A percentile compares a stretch with the other conserved stretches of the same genome.
Evolutionary conservation across 2,113 vertebrate genomes (phyloP).

Genomic region (Carollia perspicillata): DNA sequence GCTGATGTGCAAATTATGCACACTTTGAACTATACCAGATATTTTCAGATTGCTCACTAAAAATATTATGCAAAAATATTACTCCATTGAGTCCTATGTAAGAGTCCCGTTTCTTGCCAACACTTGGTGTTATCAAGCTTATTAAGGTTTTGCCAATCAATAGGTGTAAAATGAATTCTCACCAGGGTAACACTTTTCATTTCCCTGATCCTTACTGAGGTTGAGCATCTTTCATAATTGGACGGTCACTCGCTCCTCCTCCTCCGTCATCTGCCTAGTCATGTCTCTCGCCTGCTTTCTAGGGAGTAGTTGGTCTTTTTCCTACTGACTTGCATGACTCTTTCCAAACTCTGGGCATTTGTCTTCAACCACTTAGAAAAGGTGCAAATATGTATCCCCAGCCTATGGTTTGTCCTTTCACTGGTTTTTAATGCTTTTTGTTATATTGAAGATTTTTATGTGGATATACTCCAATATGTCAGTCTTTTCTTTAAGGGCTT

Average conservation of each 20-base stretch:
- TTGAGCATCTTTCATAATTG: conserved; percentile 35
- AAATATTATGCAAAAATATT: neutral
- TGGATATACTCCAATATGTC: neutral
- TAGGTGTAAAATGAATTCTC: conserved; percentile 59
- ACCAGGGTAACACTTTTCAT: conserved; percentile 49
- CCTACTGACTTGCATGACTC: conserved; percentile 10
- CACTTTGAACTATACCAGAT: neutral
- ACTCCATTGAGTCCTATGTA: neutral
- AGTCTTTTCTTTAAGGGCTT: neutral
- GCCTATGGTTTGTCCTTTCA: neutral
- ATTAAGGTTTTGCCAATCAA: conserved; percentile 39
- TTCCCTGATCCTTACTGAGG: neutral
- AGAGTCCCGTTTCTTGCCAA: conserved; percentile 48
- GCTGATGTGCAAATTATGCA: neutral
- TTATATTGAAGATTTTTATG: neutral
- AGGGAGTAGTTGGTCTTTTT: neutral
- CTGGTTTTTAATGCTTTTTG: conserved; percentile 6
- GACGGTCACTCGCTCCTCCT: neutral
- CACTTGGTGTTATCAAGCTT: conserved; percentile 50
- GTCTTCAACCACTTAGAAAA: neutral
- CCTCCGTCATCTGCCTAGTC: neutral
- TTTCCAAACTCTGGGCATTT: neutral
- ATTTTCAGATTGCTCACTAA: neutral
- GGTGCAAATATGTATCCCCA: neutral
- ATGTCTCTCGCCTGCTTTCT: neutral